Percentiles rank a stretch among this genome's conserved stretches.
phyloP scores from a whole-genome alignment of 1,140 invertebrate species.

The Nasonia giraulti region DNA sequence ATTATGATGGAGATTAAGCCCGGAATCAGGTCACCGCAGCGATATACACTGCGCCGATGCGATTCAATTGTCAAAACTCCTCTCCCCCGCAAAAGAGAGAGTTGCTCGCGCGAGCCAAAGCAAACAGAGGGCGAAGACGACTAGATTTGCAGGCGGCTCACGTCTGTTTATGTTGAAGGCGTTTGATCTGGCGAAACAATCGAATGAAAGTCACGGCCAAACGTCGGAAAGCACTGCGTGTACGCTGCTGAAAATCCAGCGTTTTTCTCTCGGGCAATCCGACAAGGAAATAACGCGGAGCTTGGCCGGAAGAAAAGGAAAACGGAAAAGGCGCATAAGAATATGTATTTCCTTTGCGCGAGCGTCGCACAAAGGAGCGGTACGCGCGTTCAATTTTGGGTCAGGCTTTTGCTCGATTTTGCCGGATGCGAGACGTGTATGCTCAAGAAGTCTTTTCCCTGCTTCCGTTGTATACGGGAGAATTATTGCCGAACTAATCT shows the following conservation, averaged over 20 bases:
- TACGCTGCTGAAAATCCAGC: background rate
- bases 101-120: background rate
- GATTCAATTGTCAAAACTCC: background rate
- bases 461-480: background rate
- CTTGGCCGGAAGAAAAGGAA: background rate
- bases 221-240: background rate
- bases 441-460: background rate
- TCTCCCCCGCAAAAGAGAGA: background rate
- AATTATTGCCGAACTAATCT: background rate
- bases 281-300: conserved; percentile 9
- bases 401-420: conserved; percentile 18
- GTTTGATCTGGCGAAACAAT: conserved; percentile 17
- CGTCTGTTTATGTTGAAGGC: conserved; percentile 11
- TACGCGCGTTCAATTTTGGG: conserved; percentile 19
- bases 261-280: conserved; percentile 5
- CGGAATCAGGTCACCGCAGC: too few relatives aligned
- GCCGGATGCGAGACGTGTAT: background rate
- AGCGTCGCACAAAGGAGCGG: background rate
- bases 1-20: too few relatives aligned
- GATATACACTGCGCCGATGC: background rate
- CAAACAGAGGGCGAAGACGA: background rate
- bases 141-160: background rate
- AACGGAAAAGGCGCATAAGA: background rate
- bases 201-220: conserved; percentile 29
- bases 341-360: background rate